Base-by-base conservation (phyloP, 1,140 invertebrate genomes). In the Lethocerus indicus region DNA sequence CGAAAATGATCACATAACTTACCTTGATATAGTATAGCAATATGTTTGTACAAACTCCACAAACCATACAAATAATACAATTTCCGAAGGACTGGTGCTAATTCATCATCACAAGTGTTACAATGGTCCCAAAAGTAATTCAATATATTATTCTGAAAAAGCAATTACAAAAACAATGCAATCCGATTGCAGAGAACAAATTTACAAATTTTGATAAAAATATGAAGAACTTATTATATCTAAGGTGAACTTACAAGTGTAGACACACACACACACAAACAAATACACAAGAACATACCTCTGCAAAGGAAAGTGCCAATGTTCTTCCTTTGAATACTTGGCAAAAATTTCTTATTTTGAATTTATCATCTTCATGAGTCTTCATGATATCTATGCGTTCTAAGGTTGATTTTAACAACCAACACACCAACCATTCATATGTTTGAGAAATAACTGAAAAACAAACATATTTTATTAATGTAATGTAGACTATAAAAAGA, bases 371-470 rank as follows among this genome's bases (percentile, higher is more conserved):
- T 1, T 79, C 77, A 13, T 65, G 60, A 12, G 64, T 58, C 48
- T 69, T 51, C 50, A 77, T 60, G 1, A 67, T 43, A 51, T 79
- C 64, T 35, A 84, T 68, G 56, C 76, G 77, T 4, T 71, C 58
- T 36, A 75, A 64, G 1, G 85, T 87, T 49, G 74, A 67, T 53
- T 79, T 67, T 25, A 89, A 62, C 9, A 92, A 67, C 63, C 81
- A 83, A 60, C 81, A 85, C 20, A 87, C 65, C 4, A 94, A 66
- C 87, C 88, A 94, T 62, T 82, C 73, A 58, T 83, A 87, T 35
- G 74, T 76, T 26, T 70, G 63, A 1, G 85, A 62, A 43, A 87
- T 71, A 63, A 82, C 81, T 84, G 63, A 29, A 75, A 74, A 54
- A 50, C 52, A 52, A 56, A 54, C 54, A 51, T 46, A 39, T 24